Evolutionary conservation across 2,113 vertebrate genomes (phyloP), one percentile per base, ranked within the genome.

Genomic region (Eretmochelys imbricata): DNA sequence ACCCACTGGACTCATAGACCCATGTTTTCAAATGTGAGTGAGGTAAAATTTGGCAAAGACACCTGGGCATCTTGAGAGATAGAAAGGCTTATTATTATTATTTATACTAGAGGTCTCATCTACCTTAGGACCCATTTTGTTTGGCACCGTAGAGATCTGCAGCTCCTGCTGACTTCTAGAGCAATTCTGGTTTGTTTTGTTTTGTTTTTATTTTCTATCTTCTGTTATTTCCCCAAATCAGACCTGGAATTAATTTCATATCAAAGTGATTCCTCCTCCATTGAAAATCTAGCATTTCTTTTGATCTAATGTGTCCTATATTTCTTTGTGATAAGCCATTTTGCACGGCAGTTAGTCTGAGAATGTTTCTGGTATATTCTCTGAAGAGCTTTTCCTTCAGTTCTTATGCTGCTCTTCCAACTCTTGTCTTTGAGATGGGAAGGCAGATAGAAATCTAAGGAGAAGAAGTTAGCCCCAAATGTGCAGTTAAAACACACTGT

Each of bases 121-220:
- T 79, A 3, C 53, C 22, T 69, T 38, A 72, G 27, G 13, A 12
- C n/a, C 14, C 53, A 42, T n/a, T 62, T 10, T 22, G 29, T 48
- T 84, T 65, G 16, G 13, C 25, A 17, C 5, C 9, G 42, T 29
- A 69, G 69, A 91, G 75, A 51, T 48, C 10, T 3, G 6, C 31
- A 17, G n/a, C 25, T 89, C 49, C 20, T 5, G 6, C 54, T 51
- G 42, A 81, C 24, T 90, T 89, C 42, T n/a, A 81, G 53, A 88
- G 1, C 8, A 5, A 6, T 0, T 0, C 24, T 6, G 42, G 9
- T 84, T 91, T 57, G 80, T 51, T 51, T 50, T 49, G 48, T 4
- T 38, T 51, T 12, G 29, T n/a, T 78, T 80, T 48, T 81, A 17
- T 87, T 91, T 89, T 69, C 51, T 84, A 17, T 87, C 89, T 87